These are phyloP conservation scores for Apomyelois bistriatella DNA, from an alignment of 2,888 invertebrate species.

Conservation along the genomic window DNA sequence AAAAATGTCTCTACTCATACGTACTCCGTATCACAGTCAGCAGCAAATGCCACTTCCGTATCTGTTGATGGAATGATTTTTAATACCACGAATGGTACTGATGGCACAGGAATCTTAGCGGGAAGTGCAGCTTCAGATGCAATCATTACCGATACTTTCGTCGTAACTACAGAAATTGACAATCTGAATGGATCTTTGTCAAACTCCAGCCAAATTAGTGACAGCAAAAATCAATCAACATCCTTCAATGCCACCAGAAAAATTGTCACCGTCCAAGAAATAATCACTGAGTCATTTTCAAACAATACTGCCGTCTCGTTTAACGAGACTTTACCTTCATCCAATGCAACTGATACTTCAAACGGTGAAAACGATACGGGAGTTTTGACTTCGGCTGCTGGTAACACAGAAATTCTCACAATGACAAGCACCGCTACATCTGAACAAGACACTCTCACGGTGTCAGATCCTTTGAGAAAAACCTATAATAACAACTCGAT, in stretches of 20 bases:
- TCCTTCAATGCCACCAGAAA: not conserved
- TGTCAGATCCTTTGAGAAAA: not conserved
- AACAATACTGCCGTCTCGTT: not conserved
- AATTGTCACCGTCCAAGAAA: not conserved
- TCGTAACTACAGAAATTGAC: slow-evolving; percentile 1
- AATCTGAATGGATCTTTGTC: not conserved
- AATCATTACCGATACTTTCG: not conserved
- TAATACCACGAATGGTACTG: not conserved
- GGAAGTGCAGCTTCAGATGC: not conserved
- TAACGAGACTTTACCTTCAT: not conserved
- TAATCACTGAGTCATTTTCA: not conserved
- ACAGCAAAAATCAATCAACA: not conserved
- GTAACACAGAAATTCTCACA: slow-evolving; percentile 1
- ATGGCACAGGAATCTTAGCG: not conserved
- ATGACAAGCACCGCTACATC: slow-evolving; percentile 4
- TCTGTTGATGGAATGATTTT: not conserved
- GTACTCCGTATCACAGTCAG: not conserved
- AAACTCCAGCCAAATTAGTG: not conserved
- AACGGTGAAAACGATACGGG: not conserved
- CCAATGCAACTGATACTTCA: not conserved
- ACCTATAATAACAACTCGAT: not conserved
- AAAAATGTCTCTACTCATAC: slow-evolving; percentile 1
- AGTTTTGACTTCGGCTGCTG: not conserved
- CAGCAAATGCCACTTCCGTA: not conserved
- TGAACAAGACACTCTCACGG: not conserved